Conservation (phyloP, 2,113 vertebrate genomes). For the Irena cyanogastra region DNA sequence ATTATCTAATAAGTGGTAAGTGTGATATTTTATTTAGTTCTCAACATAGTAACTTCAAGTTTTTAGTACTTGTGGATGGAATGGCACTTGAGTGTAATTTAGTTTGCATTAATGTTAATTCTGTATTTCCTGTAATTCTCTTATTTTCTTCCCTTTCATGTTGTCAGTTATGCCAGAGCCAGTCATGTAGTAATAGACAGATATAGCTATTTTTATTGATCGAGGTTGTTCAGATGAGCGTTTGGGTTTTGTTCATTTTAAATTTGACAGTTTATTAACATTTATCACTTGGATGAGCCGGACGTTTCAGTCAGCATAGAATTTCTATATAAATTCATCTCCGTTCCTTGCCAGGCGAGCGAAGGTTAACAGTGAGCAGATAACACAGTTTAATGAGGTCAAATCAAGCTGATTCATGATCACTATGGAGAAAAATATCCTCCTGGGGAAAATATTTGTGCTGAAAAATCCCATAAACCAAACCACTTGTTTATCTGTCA, state of each 20-base stretch:
- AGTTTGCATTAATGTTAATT: background rate
- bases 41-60: background rate
- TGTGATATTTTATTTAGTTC: background rate
- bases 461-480: constrained; percentile 85
- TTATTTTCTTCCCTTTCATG: background rate
- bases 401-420: constrained; percentile 77
- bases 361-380: constrained; percentile 72
- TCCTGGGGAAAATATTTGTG: constrained; percentile 78
- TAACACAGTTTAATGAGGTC: constrained; percentile 74
- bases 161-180: background rate
- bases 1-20: background rate
- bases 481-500: constrained; percentile 97
- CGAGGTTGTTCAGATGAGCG: background rate
- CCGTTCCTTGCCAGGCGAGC: constrained; percentile 41
- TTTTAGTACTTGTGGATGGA: background rate
- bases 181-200: background rate
- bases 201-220: background rate
- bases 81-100: background rate
- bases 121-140: background rate
- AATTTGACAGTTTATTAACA: constrained; percentile 58
- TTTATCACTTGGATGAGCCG: constrained; percentile 40
- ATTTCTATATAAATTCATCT: constrained; percentile 50
- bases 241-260: background rate
- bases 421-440: constrained; percentile 71
- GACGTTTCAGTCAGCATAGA: constrained; percentile 34